Percentiles rank a stretch among this genome's conserved stretches.
phyloP scores from a whole-genome alignment of 2,797 vertebrate species.

The Hoplostethus atlanticus region DNA sequence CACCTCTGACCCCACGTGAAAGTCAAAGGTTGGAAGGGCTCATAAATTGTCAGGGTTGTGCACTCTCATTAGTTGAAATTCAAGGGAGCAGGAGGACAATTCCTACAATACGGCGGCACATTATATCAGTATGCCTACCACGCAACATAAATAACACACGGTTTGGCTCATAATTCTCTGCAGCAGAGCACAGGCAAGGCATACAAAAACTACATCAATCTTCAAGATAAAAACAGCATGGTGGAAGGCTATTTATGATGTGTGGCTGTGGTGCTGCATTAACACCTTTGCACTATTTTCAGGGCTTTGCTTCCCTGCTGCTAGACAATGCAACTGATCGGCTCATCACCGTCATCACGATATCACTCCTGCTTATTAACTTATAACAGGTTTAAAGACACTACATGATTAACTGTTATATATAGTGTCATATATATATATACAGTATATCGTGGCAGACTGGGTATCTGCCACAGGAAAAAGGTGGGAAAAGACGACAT shows the following conservation, averaged over 20 bases:
- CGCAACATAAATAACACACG: conserved; percentile 69
- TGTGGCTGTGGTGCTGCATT: conserved; percentile 39
- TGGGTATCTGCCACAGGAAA: too few relatives aligned
- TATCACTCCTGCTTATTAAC: conserved; percentile 23
- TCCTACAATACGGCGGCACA: conserved; percentile 11
- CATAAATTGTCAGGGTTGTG: conserved; percentile 45
- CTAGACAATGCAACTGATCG: conserved; percentile 42
- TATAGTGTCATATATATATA: background rate
- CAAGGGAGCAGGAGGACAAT: conserved; percentile 45
- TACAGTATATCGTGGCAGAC: too few relatives aligned
- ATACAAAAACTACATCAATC: conserved; percentile 56
- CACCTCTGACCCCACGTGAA: conserved; percentile 52
- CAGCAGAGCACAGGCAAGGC: conserved; percentile 43
- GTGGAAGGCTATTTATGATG: conserved; percentile 36
- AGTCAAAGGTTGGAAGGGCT: conserved; percentile 42
- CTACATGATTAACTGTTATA: background rate
- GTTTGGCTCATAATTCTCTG: conserved; percentile 55
- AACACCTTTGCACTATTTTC: conserved; percentile 67
- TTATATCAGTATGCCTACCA: conserved; percentile 48
- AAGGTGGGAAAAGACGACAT: too few relatives aligned
- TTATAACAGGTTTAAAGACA: conserved; percentile 27
- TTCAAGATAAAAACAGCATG: conserved; percentile 45
- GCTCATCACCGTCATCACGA: conserved; percentile 38
- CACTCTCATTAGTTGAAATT: conserved; percentile 51
- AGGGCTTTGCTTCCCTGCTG: conserved; percentile 37